These are phyloP conservation scores for Julus scandinavius DNA, from an alignment of 2,888 invertebrate species.

Conservation along the genomic window DNA sequence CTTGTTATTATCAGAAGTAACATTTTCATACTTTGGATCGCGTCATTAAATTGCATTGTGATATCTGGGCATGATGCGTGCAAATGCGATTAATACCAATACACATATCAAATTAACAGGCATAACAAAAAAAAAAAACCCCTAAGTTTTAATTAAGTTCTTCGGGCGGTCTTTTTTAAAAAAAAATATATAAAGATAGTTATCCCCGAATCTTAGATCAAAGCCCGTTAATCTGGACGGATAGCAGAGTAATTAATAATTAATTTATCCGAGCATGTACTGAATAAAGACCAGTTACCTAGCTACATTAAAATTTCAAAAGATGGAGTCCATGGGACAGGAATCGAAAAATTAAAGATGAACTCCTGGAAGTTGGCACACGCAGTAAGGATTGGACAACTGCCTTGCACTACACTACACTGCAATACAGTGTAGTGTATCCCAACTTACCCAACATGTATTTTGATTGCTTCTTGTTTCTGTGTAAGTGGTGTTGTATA, in stretches of 20 bases:
- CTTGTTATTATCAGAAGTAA: too few species aligned
- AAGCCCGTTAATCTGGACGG: not conserved
- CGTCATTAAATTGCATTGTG: not conserved
- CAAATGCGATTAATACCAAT: not conserved
- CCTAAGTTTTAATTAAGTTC: slow-evolving; percentile 12
- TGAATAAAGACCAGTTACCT: not conserved
- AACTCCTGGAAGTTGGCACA: not conserved
- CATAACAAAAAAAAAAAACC: not conserved
- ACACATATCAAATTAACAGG: not conserved
- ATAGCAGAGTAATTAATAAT: not conserved
- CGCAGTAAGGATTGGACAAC: too few species aligned
- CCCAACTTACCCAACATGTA: too few species aligned
- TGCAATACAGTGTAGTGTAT: too few species aligned
- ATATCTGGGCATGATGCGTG: not conserved
- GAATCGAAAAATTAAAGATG: not conserved
- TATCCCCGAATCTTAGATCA: not conserved
- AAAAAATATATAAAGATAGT: not conserved
- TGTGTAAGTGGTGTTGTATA: too few species aligned
- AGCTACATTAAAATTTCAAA: slow-evolving; percentile 13
- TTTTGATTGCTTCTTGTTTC: too few species aligned
- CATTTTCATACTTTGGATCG: not conserved
- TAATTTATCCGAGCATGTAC: not conserved
- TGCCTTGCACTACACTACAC: too few species aligned
- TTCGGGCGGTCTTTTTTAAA: not conserved
- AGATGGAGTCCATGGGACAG: not conserved